A percentile compares a stretch with the other conserved stretches of the same genome.
phyloP scores from a whole-genome alignment of 2,797 vertebrate genomes.

The Acanthis flammea region DNA sequence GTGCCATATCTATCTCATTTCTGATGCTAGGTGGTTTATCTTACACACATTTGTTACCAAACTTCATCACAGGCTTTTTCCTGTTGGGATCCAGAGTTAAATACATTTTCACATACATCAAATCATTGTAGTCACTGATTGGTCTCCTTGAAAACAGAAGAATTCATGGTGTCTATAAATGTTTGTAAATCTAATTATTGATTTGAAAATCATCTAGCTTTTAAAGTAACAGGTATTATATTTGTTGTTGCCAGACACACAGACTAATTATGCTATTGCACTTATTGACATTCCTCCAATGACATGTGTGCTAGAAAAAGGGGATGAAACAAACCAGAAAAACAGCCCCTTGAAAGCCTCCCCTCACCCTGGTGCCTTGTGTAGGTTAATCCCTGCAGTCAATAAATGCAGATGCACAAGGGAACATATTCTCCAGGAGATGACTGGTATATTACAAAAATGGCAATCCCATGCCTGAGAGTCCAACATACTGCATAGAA shows the following conservation, averaged over 20 bases:
- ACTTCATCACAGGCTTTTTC: neutral
- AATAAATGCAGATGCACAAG: neutral
- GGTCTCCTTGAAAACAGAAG: neutral
- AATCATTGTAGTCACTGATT: neutral
- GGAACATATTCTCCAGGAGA: neutral
- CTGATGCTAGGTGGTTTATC: neutral
- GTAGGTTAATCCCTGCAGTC: neutral
- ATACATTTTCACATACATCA: conserved; percentile 18
- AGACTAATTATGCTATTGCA: neutral
- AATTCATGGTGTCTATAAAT: neutral
- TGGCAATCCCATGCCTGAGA: neutral
- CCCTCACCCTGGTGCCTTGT: neutral
- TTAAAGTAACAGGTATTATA: neutral
- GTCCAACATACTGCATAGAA: conserved; percentile 18
- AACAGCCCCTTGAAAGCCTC: neutral
- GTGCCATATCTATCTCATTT: neutral
- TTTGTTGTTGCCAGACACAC: neutral
- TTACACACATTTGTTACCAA: neutral
- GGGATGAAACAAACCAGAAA: conserved; percentile 8
- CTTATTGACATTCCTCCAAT: neutral
- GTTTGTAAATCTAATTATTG: neutral
- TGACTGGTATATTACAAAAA: neutral
- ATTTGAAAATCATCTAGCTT: neutral
- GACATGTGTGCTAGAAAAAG: neutral
- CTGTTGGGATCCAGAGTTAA: neutral